Conservation (phyloP, 2,888 invertebrate species). For the Tanypteryx hageni region DNA sequence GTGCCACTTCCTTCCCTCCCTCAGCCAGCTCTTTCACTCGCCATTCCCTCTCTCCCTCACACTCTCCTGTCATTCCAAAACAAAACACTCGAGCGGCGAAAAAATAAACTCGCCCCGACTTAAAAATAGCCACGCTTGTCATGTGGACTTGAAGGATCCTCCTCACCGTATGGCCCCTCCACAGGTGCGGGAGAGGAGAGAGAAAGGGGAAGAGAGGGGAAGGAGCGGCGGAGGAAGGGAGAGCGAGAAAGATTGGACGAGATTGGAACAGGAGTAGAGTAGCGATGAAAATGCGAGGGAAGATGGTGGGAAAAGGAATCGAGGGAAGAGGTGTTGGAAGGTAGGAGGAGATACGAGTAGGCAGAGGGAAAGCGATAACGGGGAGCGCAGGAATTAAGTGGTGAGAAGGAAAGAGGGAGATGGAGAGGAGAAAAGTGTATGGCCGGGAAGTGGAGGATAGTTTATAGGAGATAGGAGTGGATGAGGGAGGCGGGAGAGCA, state of each 20-base stretch:
- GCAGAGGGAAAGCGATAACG: neutral
- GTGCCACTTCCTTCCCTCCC: neutral
- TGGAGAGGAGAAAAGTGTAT: neutral
- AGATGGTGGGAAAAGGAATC: neutral
- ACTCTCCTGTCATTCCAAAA: neutral
- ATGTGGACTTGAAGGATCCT: neutral
- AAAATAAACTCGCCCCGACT: neutral
- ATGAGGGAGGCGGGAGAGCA: neutral
- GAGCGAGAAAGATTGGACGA: neutral
- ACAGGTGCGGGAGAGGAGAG: neutral
- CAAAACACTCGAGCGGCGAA: neutral
- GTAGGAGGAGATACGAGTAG: neutral
- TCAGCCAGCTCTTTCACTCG: neutral
- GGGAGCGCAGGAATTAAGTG: neutral
- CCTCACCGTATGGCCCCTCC: neutral
- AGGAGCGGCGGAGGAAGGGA: neutral
- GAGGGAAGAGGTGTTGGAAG: neutral
- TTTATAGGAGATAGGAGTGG: neutral
- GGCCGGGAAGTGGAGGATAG: neutral
- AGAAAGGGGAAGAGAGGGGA: too few species aligned
- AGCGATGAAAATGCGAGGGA: neutral
- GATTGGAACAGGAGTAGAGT: neutral
- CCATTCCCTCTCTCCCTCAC: neutral
- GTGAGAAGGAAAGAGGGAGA: neutral
- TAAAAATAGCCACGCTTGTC: conserved; percentile 33